Conservation (phyloP, 2,113 vertebrate genomes). For the Takifugu bimaculatus region DNA sequence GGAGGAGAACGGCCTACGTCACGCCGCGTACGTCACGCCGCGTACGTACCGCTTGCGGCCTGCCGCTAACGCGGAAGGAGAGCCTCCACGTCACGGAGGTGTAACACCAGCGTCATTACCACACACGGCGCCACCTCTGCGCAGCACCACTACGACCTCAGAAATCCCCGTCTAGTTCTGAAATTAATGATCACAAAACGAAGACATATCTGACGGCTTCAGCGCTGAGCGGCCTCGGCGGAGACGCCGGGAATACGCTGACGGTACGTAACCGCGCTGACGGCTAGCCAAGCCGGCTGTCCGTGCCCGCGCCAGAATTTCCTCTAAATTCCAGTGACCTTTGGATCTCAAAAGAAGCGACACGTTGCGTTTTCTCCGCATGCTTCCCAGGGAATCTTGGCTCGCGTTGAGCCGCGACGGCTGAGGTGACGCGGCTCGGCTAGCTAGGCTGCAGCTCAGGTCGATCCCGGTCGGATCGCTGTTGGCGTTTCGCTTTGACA, state of each 20-base stretch:
- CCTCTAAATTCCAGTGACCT: not conserved
- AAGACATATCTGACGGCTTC: not conserved
- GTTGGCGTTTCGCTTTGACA: slow-evolving; percentile 54
- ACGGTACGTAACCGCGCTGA: slow-evolving; percentile 3
- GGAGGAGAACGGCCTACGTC: slow-evolving; percentile 27
- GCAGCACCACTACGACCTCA: not conserved
- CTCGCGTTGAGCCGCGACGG: not conserved
- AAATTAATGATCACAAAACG: not conserved
- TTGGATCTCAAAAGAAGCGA: not conserved
- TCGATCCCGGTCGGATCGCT: slow-evolving; percentile 18
- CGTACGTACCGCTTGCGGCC: slow-evolving; percentile 24
- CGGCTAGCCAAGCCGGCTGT: slow-evolving; percentile 42
- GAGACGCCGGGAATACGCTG: slow-evolving; percentile 32
- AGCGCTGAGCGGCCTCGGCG: slow-evolving; percentile 26
- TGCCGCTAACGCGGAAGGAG: slow-evolving; percentile 5
- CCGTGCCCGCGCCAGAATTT: slow-evolving; percentile 7
- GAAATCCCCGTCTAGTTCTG: not conserved
- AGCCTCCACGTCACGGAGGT: slow-evolving; percentile 75
- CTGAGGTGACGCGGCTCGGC: slow-evolving; percentile 1
- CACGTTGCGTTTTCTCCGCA: not conserved
- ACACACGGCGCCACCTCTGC: slow-evolving; percentile 43
- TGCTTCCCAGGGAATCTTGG: not conserved
- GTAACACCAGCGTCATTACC: slow-evolving; percentile 52
- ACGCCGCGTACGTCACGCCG: slow-evolving; percentile 44
- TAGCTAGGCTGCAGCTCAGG: slow-evolving; percentile 21